These are phyloP conservation scores for Pseudomyrmex gracilis DNA, from an alignment of 1,140 invertebrate genomes.

Conservation along the genomic window DNA sequence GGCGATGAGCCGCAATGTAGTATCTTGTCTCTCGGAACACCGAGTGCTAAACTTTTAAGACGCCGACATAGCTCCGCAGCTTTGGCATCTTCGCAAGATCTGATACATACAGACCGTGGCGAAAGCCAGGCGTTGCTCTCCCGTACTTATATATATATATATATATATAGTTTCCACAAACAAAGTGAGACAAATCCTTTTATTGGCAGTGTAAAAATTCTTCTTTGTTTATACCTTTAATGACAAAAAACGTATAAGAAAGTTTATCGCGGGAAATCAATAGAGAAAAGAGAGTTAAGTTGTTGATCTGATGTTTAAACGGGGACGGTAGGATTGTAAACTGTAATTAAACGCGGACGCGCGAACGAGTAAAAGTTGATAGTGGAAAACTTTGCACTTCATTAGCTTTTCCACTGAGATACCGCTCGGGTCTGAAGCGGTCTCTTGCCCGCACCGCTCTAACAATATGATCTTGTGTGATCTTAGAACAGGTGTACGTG, in stretches of 20 bases:
- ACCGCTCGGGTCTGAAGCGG: slow-evolving; percentile 38
- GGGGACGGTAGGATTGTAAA: slow-evolving; percentile 49
- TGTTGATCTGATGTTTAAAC: slow-evolving; percentile 36
- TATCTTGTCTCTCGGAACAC: slow-evolving; percentile 24
- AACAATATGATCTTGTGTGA: slow-evolving; percentile 32
- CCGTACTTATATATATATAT: not conserved
- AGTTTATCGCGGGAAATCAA: not conserved
- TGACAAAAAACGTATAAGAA: slow-evolving; percentile 13
- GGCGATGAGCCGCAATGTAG: slow-evolving; percentile 31
- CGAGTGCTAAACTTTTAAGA: slow-evolving; percentile 40
- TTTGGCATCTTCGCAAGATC: slow-evolving; percentile 40
- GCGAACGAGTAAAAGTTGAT: slow-evolving; percentile 49
- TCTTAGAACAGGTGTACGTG: not conserved
- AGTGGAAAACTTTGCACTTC: slow-evolving; percentile 59
- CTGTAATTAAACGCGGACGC: slow-evolving; percentile 53
- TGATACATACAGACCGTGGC: slow-evolving; percentile 4
- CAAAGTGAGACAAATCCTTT: not conserved
- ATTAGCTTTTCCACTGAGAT: slow-evolving; percentile 55
- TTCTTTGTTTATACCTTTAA: slow-evolving; percentile 4
- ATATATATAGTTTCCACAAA: not conserved
- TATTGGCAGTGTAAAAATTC: not conserved
- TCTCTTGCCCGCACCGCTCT: slow-evolving; percentile 6
- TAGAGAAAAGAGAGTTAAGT: not conserved
- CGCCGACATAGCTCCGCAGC: slow-evolving; percentile 1
- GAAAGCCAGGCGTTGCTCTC: slow-evolving; percentile 3